Base-by-base conservation (phyloP, 2,888 invertebrate genomes). In the Perizoma flavofasciatum region DNA sequence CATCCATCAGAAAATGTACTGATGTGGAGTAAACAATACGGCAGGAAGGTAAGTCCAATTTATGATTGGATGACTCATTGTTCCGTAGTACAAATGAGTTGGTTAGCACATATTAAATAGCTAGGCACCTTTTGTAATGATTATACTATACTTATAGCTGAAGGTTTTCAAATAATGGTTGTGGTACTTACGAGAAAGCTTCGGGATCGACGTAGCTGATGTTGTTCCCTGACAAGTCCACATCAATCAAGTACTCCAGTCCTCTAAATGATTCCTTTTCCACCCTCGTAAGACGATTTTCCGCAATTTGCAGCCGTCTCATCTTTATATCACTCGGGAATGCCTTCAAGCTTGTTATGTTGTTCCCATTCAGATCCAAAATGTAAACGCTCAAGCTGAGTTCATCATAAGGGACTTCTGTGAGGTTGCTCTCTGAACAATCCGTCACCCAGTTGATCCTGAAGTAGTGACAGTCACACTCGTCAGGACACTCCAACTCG, bases 401-500 rank as follows among this genome's bases (percentile, higher is more conserved):
- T 72, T 95, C 95, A 55, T 94, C 93, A 74, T 94, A 94, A 0
- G 95, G 95, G 35, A 95, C 93, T 62, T 93, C 92, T 0, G 95
- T 95, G 58, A 95, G 91, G 83, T 95, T 95, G 84, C 95, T 95
- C 73, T 95, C 95, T 0, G 95, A 95, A 73, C 95, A 95, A 76
- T 95, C 95, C 2, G 95, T 95, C 72, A 95, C 95, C 95, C 95
- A 95, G 86, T 95, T 95, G 74, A 95, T 94, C 63, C 95, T 93
- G 84, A 95, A 95, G 84, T 95, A 95, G 88, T 95, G 95, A 75
- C 95, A 95, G 76, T 95, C 95, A 77, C 96, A 96, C 71, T 95
- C 95, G 67, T 94, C 95, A 0, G 95, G 96, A 70, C 96, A 95
- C 77, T 95, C 94, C 74, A 94, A 83, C 73, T 95, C 95, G 67